These are phyloP conservation scores for Probosciger aterrimus DNA, from an alignment of 2,113 vertebrate species.

Conservation along the genomic window DNA sequence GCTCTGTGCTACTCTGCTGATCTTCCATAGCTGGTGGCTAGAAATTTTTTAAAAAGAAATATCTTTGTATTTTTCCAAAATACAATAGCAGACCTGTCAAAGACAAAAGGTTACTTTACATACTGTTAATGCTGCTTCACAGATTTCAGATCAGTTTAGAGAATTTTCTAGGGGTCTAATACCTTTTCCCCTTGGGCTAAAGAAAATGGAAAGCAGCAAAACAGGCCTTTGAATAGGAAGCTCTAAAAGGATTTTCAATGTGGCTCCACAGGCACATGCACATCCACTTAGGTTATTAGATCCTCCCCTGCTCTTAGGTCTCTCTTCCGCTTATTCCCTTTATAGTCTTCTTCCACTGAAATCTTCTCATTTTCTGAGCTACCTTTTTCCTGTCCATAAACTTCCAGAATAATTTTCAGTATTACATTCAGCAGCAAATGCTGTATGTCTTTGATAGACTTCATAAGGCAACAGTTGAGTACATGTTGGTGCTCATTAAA, in stretches of 20 bases:
- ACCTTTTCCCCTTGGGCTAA: not conserved
- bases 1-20: constrained; percentile 56
- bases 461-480: not conserved
- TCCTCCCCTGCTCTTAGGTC: not conserved
- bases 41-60: constrained; percentile 14
- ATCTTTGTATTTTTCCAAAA: not conserved
- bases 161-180: not conserved
- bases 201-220: not conserved
- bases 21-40: constrained; percentile 55
- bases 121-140: not conserved
- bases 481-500: not conserved
- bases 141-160: not conserved
- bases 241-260: not conserved
- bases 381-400: not conserved
- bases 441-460: not conserved
- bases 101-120: not conserved
- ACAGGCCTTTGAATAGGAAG: not conserved
- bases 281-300: not conserved
- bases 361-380: not conserved
- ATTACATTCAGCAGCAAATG: not conserved
- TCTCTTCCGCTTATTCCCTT: not conserved
- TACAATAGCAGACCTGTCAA: not conserved
- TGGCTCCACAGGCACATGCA: not conserved
- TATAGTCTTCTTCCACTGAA: not conserved
- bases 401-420: not conserved